Base-by-base conservation (phyloP, 2,888 invertebrate genomes). In the Philereme transversata region DNA sequence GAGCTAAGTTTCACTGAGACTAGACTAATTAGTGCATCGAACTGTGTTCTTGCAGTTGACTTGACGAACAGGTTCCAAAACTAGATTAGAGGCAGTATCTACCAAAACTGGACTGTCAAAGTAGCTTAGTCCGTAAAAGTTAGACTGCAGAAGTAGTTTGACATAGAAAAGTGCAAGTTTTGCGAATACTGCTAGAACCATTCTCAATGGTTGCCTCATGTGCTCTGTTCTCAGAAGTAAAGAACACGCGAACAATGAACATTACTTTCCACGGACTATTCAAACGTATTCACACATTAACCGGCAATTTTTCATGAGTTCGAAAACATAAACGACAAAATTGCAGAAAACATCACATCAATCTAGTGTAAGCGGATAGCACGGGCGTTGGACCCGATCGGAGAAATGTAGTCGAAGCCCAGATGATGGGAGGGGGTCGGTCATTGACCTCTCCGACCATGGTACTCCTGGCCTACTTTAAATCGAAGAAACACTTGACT, bases 401-500 rank as follows among this genome's bases (percentile, higher is more conserved):
- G 81, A 88, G 88, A 88, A 87, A 88, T 83, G 87, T 84, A 79
- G 83, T 77, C 78, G 83, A 84, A 83, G 86, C 81, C 81, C 79
- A 78, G 75, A 81, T 79, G 72, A 74, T 72, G 71, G 72, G 78
- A 75, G 76, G 75, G 78, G 79, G 62, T 57, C 79, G 90, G 89
- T 85, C 89, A 74, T 74, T 62, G 88, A 88, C 81, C 91, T 73
- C 73, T 62, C 73, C 81, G 87, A 77, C 88, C 87, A 76, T 90
- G 86, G 83, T 82, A 84, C 89, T 90, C 87, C 87, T 92, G 85
- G 87, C 90, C 91, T 87, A 91, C 86, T 83, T 88, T 60, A 60
- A 64, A 58, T 51, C 49, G 53, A 59, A 64, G 64, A 60, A 64
- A 62, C 60, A 58, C 10, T 52, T 47, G 55, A 40, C 67, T 76